These are phyloP conservation scores for Falco cherrug DNA, from an alignment of 2,797 vertebrate species.

Conservation along the genomic window DNA sequence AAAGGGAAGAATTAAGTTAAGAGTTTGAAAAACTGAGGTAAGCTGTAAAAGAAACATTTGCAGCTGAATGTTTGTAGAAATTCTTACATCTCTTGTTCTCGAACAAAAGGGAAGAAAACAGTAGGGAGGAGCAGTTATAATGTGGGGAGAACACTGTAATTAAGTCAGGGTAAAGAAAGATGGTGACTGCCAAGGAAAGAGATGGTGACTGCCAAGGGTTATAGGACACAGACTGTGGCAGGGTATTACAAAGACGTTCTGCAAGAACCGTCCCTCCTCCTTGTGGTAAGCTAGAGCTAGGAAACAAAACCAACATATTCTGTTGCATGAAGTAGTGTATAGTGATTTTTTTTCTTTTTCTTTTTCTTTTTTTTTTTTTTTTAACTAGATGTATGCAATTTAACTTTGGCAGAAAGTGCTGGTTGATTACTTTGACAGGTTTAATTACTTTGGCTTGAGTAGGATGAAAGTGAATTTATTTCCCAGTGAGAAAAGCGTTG, in stretches of 20 bases:
- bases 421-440: slow-evolving; percentile 57
- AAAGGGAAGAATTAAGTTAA: not conserved
- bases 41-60: not conserved
- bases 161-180: not conserved
- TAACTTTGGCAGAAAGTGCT: slow-evolving; percentile 52
- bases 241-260: not conserved
- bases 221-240: not conserved
- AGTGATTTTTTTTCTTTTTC: not conserved
- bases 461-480: slow-evolving; percentile 65
- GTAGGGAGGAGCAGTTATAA: not conserved
- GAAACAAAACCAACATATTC: not conserved
- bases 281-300: not conserved
- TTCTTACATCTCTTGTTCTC: not conserved
- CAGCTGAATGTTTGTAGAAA: not conserved
- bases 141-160: not conserved
- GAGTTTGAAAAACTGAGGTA: not conserved
- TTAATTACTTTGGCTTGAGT: slow-evolving; percentile 66
- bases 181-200: not conserved
- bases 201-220: not conserved
- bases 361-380: not conserved
- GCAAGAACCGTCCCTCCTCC: not conserved
- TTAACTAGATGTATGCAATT: not conserved
- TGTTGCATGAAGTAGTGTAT: slow-evolving; percentile 3
- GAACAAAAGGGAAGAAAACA: not conserved
- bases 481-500: slow-evolving; percentile 53